phyloP scores from a whole-genome alignment of 2,888 invertebrate species.

The Lycia hirtaria region DNA sequence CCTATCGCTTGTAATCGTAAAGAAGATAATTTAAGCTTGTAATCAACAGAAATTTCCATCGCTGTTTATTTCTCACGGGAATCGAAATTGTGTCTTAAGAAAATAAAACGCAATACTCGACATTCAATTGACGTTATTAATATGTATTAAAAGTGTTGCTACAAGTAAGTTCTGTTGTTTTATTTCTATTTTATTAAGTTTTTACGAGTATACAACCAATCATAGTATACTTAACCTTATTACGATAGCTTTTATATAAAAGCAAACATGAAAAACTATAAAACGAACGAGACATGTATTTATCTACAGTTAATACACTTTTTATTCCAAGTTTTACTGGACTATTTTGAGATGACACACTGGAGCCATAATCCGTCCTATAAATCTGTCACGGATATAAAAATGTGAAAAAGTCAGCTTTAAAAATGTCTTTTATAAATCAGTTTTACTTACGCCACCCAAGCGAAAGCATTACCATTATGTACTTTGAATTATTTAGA shows the following conservation, averaged over 20 bases:
- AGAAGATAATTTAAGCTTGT: conserved; percentile 31
- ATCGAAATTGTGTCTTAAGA: conserved; percentile 40
- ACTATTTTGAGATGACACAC: conserved; percentile 15
- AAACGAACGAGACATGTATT: conserved; percentile 9
- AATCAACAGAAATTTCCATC: conserved; percentile 44
- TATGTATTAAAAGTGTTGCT: conserved; percentile 39
- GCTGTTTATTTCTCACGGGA: conserved; percentile 49
- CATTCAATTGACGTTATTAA: conserved; percentile 39
- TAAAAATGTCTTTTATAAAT: conserved; percentile 28
- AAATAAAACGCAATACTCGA: conserved; percentile 45
- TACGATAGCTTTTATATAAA: background rate
- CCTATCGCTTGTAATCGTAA: conserved; percentile 26
- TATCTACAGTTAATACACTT: conserved; percentile 5
- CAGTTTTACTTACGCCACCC: conserved; percentile 36
- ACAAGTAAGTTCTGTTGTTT: conserved; percentile 29
- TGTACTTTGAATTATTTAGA: conserved; percentile 38
- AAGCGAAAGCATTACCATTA: conserved; percentile 40
- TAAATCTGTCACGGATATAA: conserved; percentile 20
- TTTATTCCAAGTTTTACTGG: conserved; percentile 5
- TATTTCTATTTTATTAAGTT: conserved; percentile 15
- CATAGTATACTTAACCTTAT: background rate
- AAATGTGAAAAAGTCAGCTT: conserved; percentile 26
- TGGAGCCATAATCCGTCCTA: conserved; percentile 11
- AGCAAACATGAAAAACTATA: background rate
- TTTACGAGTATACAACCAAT: conserved; percentile 18